Base-by-base conservation (phyloP, 2,888 invertebrate species). In the Galerucella nymphaeae region DNA sequence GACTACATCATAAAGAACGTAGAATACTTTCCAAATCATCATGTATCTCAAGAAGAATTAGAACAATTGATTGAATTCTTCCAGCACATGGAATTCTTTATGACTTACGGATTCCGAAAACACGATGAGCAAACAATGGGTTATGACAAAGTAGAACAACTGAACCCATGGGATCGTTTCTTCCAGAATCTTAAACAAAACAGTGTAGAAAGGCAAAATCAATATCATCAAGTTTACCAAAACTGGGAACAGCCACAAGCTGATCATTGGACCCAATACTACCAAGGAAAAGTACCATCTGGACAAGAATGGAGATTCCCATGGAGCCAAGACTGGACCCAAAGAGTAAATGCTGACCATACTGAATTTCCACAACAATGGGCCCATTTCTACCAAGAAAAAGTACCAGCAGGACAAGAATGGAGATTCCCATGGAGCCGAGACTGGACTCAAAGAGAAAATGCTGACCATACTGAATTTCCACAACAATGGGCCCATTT, bases 301-400 rank as follows among this genome's bases (percentile, higher is more conserved):
- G 50, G 16, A 53, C 50, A 53, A 53, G 50, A 16, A 53, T 53
- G n/a, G 16, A 53, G 50, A 18, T 53, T 53, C 8, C 58, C 58
- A 14, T 58, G 30, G 58, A 58, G 8, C 30, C 4, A 30, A 10
- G 8, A 30, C 30, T 30, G 23, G 14, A 58, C 30, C 23, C 58
- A 23, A 57, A n/a, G 13, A 6, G 13, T 11, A 57, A 13, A 30
- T 18, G 18, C 1, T n/a, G 55, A 10, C 23, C 58, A 58, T 14
- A n/a, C 2, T 2, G 14, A 58, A 14, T 38, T n/a, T n/a, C 18
- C n/a, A 30, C 14, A 58, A 13, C 23, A 30, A 58, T 58, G 58
- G 58, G 30, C 58, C 13, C 57, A 57, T 30, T 38, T 11, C 5
- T n/a, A 30, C 11, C 14, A 58, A 58, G 14, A 14, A 30, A 53